A percentile compares a stretch with the other conserved stretches of the same genome.
phyloP scores from a whole-genome alignment of 2,113 vertebrate genomes.

The Petaurus breviceps region DNA sequence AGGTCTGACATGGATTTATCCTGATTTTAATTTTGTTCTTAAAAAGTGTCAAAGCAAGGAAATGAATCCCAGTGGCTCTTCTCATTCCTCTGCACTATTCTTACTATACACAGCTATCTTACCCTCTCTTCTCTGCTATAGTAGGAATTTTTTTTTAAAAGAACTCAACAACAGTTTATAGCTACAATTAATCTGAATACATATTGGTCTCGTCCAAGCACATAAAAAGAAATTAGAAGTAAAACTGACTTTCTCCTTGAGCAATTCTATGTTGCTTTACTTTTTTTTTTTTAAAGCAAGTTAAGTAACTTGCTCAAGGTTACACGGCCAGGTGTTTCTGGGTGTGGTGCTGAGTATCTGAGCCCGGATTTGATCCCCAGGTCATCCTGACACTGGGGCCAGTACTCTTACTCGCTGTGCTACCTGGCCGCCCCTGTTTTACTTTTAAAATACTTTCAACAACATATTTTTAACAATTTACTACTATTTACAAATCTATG shows the following conservation, averaged over 20 bases:
- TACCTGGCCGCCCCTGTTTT: no score
- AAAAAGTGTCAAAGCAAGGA: constrained; percentile 44
- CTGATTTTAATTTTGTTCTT: constrained; percentile 2
- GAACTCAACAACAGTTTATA: background rate
- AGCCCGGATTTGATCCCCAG: no score
- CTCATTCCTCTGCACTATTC: background rate
- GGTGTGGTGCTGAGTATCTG: no score
- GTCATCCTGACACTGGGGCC: no score
- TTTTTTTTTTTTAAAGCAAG: no score
- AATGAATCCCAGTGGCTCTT: background rate
- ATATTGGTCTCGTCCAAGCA: background rate
- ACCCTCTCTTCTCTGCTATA: background rate
- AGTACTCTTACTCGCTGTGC: no score
- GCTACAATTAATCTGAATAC: no score
- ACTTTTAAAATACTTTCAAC: background rate
- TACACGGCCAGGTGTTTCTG: no score
- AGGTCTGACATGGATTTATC: background rate
- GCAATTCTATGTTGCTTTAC: background rate
- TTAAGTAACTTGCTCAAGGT: no score
- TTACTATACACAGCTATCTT: background rate
- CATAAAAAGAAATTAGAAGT: background rate
- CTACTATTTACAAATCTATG: background rate
- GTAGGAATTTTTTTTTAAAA: background rate
- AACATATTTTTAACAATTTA: background rate
- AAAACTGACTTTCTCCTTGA: background rate